Conservation (phyloP, 2,888 invertebrate species). For the Brenthis ino region DNA sequence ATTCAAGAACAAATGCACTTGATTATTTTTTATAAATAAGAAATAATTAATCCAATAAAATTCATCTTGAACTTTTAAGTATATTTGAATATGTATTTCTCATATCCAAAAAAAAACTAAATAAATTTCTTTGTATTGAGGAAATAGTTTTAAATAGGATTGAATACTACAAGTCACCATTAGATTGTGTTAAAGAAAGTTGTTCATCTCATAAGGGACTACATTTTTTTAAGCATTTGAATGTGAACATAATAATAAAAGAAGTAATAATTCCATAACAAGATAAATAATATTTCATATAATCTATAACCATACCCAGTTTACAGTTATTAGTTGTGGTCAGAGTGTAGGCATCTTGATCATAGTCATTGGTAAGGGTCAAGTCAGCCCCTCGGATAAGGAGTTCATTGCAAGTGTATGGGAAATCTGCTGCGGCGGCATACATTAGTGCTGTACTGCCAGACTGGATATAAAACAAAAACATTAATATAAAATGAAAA, state of each 20-base stretch:
- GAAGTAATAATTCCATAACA: background rate
- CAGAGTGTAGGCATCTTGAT: constrained; percentile 92
- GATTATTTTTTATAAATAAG: background rate
- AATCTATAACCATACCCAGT: constrained; percentile 61
- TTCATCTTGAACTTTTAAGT: too few relatives aligned
- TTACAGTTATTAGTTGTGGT: constrained; percentile 84
- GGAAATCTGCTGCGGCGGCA: constrained; percentile 94
- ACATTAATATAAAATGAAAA: background rate
- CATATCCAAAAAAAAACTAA: too few relatives aligned
- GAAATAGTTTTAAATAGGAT: too few relatives aligned
- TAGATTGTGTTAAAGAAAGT: too few relatives aligned
- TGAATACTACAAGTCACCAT: too few relatives aligned
- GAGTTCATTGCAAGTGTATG: constrained; percentile 93
- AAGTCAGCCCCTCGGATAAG: constrained; percentile 91
- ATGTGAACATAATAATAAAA: too few relatives aligned
- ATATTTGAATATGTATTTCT: too few relatives aligned
- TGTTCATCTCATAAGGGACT: too few relatives aligned
- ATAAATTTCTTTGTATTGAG: too few relatives aligned
- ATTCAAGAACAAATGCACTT: background rate
- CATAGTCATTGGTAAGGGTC: constrained; percentile 89
- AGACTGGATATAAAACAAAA: constrained; percentile 78
- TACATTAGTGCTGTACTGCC: constrained; percentile 96
- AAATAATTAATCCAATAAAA: too few relatives aligned
- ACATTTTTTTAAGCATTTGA: too few relatives aligned
- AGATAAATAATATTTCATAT: background rate